Evolutionary conservation across 2,888 invertebrate species (phyloP), one percentile per base, ranked within the genome.

Genomic region (Xylocampa areola): DNA sequence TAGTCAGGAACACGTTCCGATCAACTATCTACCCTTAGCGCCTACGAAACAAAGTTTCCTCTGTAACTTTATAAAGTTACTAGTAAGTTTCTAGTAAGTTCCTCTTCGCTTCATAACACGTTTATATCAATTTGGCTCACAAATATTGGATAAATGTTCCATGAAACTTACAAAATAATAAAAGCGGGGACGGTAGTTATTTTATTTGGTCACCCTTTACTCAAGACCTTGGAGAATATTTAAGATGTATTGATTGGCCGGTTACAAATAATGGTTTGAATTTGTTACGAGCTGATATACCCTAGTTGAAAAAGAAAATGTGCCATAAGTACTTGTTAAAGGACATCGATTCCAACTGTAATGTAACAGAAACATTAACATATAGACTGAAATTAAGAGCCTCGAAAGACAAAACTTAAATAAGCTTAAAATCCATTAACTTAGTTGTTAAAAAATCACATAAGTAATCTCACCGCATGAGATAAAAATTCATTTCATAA

Each of bases 101-200:
- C 79, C 79, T 80, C 75, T 74, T 72, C 76, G 67, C 74, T 76
- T 74, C 79, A 78, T 77, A 69, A 76, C 80, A 79, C 79, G 80
- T 83, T 87, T 84, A 80, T 84, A 84, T 85, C 85, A 86, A 86
- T 88, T 87, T 86, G 73, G 76, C 74, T 81, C 79, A 76, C 79
- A 85, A 80, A 81, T 85, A 87, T 86, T 86, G 79, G 77, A 84
- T 85, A 85, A 86, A 84, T 82, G 79, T 79, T 84, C 53, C 73
- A 74, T 70, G 73, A 71, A 81, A 79, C 74, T 81, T 77, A 76
- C 67, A 75, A 64, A 62, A 69, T 63, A 68, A 68, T 61, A 62
- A 66, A 55, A 68, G 68, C 39, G 36, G 7, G 8, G 11, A n/a
- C 29, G 25, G 1, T 36, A 61, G n/a, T n/a, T 44, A 48, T 37